These are phyloP conservation scores for Galeruca laticollis DNA, from an alignment of 2,888 invertebrate species.

Conservation along the genomic window DNA sequence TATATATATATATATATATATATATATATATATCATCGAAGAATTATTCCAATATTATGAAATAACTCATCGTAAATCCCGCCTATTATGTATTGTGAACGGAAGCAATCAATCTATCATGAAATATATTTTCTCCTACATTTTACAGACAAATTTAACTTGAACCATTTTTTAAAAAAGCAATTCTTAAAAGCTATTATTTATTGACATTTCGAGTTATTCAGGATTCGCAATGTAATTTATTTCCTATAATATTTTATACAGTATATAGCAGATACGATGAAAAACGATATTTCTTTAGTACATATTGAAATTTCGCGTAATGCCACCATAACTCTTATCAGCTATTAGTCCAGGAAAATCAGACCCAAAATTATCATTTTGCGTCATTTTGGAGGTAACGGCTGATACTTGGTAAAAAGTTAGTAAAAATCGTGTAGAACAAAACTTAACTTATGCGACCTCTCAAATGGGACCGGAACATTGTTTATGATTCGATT, in stretches of 20 bases:
- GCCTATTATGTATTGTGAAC: conserved; percentile 3
- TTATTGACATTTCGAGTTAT: conserved; percentile 62
- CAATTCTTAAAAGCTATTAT: conserved; percentile 62
- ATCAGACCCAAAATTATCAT: too few relatives aligned
- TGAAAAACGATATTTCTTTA: conserved; percentile 61
- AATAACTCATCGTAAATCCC: conserved; percentile 14
- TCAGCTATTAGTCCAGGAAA: too few relatives aligned
- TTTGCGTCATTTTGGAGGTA: too few relatives aligned
- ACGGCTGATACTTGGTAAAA: too few relatives aligned
- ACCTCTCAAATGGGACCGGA: too few relatives aligned
- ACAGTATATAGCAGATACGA: conserved; percentile 62
- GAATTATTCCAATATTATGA: background rate
- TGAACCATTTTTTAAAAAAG: conserved; percentile 51
- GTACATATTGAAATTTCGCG: conserved; percentile 64
- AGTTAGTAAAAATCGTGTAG: too few relatives aligned
- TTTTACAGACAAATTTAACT: conserved; percentile 37
- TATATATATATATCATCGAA: background rate
- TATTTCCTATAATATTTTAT: conserved; percentile 62
- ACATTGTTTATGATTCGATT: too few relatives aligned
- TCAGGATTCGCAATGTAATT: conserved; percentile 60
- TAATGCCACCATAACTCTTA: conserved; percentile 62
- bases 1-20: too few relatives aligned
- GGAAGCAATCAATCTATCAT: conserved; percentile 1
- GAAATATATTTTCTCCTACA: conserved; percentile 9
- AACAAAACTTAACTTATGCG: too few relatives aligned